Percentiles rank a stretch among this genome's conserved stretches.
phyloP scores from a whole-genome alignment of 2,113 vertebrate genomes.

The Pandion haliaetus region DNA sequence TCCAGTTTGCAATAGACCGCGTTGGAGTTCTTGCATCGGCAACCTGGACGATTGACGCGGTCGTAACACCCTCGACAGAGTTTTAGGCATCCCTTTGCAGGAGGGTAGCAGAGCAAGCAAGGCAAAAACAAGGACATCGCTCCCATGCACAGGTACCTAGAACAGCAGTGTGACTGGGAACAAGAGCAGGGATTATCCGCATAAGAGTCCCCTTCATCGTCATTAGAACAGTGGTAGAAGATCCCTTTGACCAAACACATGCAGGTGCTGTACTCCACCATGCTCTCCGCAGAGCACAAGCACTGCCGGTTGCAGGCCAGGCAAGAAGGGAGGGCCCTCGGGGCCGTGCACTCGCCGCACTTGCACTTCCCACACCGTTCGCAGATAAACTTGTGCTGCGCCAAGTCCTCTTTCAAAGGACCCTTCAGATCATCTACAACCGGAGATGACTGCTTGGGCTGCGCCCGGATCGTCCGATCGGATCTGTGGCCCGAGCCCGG shows the following conservation, averaged over 20 bases:
- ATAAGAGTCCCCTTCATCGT: constrained; percentile 92
- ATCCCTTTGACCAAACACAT: constrained; percentile 96
- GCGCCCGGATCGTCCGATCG: constrained; percentile 83
- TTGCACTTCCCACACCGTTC: constrained; percentile 95
- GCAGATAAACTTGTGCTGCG: constrained; percentile 92
- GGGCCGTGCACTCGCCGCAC: constrained; percentile 91
- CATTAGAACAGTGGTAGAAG: constrained; percentile 98
- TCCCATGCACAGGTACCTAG: constrained; percentile 96
- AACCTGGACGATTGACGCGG: constrained; percentile 88
- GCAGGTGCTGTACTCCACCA: constrained; percentile 94
- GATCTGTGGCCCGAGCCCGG: constrained; percentile 67
- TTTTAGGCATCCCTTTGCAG: constrained; percentile 89
- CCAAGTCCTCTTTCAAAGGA: constrained; percentile 79
- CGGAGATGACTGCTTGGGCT: constrained; percentile 85
- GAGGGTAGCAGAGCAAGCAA: constrained; percentile 95
- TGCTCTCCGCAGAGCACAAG: constrained; percentile 92
- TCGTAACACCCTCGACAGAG: constrained; percentile 90
- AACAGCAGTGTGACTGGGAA: constrained; percentile 92
- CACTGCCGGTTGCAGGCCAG: constrained; percentile 92
- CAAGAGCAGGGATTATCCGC: constrained; percentile 96
- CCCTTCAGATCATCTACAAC: constrained; percentile 84
- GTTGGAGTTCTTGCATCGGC: constrained; percentile 98
- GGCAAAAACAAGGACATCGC: constrained; percentile 89
- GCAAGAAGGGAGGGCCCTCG: constrained; percentile 88
- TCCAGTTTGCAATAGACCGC: constrained; percentile 98